Base-by-base conservation (phyloP, 2,797 vertebrate species). In the Lepilemur septentrionalis region DNA sequence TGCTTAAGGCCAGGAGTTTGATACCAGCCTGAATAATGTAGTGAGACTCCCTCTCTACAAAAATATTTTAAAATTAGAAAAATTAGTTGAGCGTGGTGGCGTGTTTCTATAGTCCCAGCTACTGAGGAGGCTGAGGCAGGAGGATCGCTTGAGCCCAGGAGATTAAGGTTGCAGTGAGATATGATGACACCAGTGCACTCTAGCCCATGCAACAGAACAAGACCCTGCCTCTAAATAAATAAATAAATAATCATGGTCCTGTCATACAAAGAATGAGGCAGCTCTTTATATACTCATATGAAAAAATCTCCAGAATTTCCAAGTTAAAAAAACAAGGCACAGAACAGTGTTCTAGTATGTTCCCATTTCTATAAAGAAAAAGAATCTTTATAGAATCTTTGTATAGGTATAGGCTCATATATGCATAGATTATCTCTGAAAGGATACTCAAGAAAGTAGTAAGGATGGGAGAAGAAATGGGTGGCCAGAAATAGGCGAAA, bases 361-460 rank as follows among this genome's bases (percentile, higher is more conserved):
- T 90, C 52, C 69, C 55, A 65, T 93, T 86, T 93, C 82, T 84
- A 12, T 86, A 88, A 87, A 93, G 52, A 87, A 95, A 94, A 95
- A 91, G 14, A 89, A 65, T 91, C 86, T 52, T 52, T 52, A 65
- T 18, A 94, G 41, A 75, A 38, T 92, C 70, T 84, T 84, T 67
- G 38, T 72, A 20, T 35, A 72, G 72, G 25, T 70, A n/a, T 28
- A 59, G 20, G 38, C 20, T 79, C 25, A 79, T 38, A 84, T 75
- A 73, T 41, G 30, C 30, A 69, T 57, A 78, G 86, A 48, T 91
- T 82, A 46, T 80, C 46, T 94, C 73, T 76, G 35, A 92, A 96
- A 93, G 50, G 18, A 89, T 86, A 91, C 10, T 84, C 61, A 91
- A 72, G 69, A 83, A 80, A 84, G 32, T 93, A 38, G 22, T 79